Conservation (phyloP, 2,113 vertebrate species). For the Eretmodus cyanostictus region DNA sequence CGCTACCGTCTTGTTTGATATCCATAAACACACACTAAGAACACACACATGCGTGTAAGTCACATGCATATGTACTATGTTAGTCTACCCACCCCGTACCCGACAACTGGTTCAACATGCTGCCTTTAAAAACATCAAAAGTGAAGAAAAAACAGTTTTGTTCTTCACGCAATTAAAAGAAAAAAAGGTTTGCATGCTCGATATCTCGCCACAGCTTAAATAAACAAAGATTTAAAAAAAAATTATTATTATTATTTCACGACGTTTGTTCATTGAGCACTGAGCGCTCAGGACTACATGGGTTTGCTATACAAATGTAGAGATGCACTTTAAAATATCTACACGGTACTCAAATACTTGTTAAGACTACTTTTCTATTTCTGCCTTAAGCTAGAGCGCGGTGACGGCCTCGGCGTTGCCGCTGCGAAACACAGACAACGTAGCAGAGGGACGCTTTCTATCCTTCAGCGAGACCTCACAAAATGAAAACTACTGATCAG, state of each 20-base stretch:
- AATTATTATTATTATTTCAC: conserved; percentile 5
- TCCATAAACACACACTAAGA: conserved; percentile 10
- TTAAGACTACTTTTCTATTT: not conserved
- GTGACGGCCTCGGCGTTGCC: not conserved
- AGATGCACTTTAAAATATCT: conserved; percentile 20
- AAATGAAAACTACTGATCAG: conserved; percentile 6
- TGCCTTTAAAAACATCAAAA: conserved; percentile 55
- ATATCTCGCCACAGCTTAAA: conserved; percentile 25
- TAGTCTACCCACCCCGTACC: conserved; percentile 1
- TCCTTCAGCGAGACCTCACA: conserved; percentile 9
- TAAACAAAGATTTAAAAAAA: not conserved
- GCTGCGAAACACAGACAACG: not conserved
- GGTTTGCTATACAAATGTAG: conserved; percentile 2
- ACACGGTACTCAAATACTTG: conserved; percentile 16
- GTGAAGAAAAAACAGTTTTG: conserved; percentile 3
- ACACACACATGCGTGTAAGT: conserved; percentile 46
- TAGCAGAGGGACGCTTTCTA: not conserved
- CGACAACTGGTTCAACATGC: conserved; percentile 50
- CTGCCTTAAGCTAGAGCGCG: not conserved
- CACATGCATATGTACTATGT: conserved; percentile 45
- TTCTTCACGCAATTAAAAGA: not conserved
- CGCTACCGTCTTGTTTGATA: not conserved
- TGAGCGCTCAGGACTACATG: not conserved
- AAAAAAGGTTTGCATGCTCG: conserved; percentile 50
- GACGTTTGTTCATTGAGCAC: conserved; percentile 8